phyloP scores from a whole-genome alignment of 2,888 invertebrate species.

The Plutella xylostella region DNA sequence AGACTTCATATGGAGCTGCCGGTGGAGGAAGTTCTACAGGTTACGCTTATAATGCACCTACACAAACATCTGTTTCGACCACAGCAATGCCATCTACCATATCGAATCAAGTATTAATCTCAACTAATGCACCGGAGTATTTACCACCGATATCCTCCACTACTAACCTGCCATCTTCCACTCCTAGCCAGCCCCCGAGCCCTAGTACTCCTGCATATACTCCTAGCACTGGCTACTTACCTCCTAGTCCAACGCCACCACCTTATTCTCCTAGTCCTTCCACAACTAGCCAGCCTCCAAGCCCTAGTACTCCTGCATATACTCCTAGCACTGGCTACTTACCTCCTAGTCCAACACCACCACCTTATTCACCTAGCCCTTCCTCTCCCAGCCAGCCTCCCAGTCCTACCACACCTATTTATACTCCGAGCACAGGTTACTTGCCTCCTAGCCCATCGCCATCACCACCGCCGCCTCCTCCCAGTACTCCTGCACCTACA shows the following conservation, averaged over 20 bases:
- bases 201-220: conserved; percentile 21
- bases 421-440: conserved; percentile 22
- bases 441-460: conserved; percentile 28
- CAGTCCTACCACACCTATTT: neutral
- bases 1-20: neutral
- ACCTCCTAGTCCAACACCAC: neutral
- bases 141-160: conserved; percentile 33
- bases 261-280: conserved; percentile 7
- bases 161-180: conserved; percentile 20
- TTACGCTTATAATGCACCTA: neutral
- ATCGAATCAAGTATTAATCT: conserved; percentile 21
- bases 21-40: neutral
- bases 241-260: conserved; percentile 18
- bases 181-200: conserved; percentile 19
- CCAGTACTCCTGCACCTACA: neutral
- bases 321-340: neutral
- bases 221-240: conserved; percentile 22
- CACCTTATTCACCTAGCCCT: neutral
- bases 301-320: neutral
- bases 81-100: neutral
- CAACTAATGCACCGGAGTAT: conserved; percentile 48
- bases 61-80: neutral
- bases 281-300: neutral
- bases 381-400: neutral
- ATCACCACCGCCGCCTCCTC: conserved; percentile 12